Evolutionary conservation across 64 coral and sea anemone species (phyloP).

Genomic region (Pachyseris speciosa): DNA sequence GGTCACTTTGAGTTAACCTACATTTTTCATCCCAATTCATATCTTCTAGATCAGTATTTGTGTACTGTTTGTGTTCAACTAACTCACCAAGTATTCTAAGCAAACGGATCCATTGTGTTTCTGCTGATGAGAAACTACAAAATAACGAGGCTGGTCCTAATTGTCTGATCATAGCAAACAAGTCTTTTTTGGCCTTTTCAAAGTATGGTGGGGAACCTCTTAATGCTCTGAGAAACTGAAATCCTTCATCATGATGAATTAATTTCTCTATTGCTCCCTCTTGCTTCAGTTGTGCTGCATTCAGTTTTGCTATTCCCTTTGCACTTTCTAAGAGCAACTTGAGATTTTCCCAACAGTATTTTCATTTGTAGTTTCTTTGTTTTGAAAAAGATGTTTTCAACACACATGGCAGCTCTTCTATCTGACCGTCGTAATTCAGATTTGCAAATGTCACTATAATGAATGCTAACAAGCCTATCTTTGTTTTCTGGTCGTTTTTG

Average conservation of each 20-base stretch:
- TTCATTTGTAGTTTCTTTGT: conserved; percentile 32
- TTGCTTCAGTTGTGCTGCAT: conserved; percentile 17
- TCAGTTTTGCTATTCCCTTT: conserved; percentile 36
- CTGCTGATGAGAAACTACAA: conserved; percentile 72
- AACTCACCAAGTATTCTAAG: conserved; percentile 25
- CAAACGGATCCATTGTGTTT: conserved; percentile 39
- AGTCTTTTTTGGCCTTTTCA: conserved; percentile 51
- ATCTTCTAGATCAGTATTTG: conserved; percentile 14
- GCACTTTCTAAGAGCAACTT: conserved; percentile 37
- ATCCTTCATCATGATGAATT: conserved; percentile 8
- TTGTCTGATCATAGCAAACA: conserved; percentile 94
- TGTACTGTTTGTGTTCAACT: conserved; percentile 13
- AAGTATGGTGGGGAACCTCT: neutral
- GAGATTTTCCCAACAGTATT: conserved; percentile 9
- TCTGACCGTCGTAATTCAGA: conserved; percentile 30
- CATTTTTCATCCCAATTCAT: conserved; percentile 46
- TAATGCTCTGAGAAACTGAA: neutral
- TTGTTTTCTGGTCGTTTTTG: neutral
- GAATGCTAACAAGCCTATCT: neutral
- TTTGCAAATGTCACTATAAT: conserved; percentile 33
- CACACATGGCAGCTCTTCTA: conserved; percentile 6
- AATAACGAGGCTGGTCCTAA: conserved; percentile 31
- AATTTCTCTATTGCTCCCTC: conserved; percentile 21
- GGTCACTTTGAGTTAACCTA: conserved; percentile 40
- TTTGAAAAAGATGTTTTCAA: conserved; percentile 40